A percentile compares a stretch with the other conserved stretches of the same genome.
Conservation (phyloP, 2,113 vertebrate genomes). For the Seriola dumerili region DNA sequence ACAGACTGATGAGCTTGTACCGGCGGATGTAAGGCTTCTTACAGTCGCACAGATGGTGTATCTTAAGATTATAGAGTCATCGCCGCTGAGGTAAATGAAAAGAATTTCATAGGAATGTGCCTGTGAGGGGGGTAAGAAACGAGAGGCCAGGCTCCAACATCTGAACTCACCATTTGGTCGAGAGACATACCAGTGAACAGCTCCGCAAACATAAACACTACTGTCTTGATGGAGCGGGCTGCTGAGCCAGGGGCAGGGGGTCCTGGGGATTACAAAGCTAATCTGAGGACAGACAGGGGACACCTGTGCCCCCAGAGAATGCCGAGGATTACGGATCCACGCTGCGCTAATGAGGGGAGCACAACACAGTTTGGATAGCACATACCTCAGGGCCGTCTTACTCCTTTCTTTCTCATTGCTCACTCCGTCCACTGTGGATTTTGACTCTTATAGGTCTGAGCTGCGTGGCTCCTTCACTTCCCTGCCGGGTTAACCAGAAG, state of each 20-base stretch:
- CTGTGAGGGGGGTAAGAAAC: slow-evolving; percentile 11
- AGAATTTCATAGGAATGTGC: slow-evolving; percentile 59
- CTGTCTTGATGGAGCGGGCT: slow-evolving; percentile 42
- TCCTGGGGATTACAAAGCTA: slow-evolving; percentile 81
- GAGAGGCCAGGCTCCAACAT: slow-evolving; percentile 42
- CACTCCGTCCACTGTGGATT: not conserved
- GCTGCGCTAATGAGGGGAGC: slow-evolving; percentile 77
- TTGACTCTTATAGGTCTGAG: slow-evolving; percentile 3
- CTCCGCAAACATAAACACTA: slow-evolving; percentile 73
- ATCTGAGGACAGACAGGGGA: slow-evolving; percentile 84
- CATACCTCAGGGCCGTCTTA: slow-evolving; percentile 18
- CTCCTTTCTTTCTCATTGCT: slow-evolving; percentile 49
- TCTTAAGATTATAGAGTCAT: slow-evolving; percentile 6
- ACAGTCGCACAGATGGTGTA: not conserved
- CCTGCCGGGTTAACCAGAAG: slow-evolving; percentile 1
- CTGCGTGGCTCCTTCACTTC: not conserved
- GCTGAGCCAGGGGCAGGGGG: slow-evolving; percentile 61
- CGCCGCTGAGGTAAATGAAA: slow-evolving; percentile 12
- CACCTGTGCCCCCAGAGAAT: slow-evolving; percentile 83
- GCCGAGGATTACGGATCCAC: slow-evolving; percentile 79
- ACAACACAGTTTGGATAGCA: slow-evolving; percentile 43
- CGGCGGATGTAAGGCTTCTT: not conserved
- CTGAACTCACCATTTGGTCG: slow-evolving; percentile 55
- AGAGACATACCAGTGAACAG: slow-evolving; percentile 69
- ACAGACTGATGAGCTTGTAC: not conserved